Evolutionary conservation across 64 coral and sea anemone genomes (phyloP).

Genomic region (Astreopora myriophthalma): DNA sequence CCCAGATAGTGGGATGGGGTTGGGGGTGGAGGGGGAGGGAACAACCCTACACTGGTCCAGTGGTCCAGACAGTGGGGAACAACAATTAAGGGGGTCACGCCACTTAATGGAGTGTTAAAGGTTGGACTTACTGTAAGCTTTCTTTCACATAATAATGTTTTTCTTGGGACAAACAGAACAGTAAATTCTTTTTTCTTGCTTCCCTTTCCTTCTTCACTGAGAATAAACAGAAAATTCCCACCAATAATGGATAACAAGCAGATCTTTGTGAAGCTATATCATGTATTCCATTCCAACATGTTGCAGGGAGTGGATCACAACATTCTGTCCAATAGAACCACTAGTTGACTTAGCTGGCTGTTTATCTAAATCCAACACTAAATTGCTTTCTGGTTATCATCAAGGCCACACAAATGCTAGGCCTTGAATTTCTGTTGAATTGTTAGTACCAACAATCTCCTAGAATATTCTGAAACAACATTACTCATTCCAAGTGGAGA

Average conservation of each 20-base stretch:
- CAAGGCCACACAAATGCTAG: too few relatives aligned
- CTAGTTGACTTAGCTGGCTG: not conserved
- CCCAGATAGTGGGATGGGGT: too few relatives aligned
- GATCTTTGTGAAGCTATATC: too few relatives aligned
- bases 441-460: too few relatives aligned
- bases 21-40: too few relatives aligned
- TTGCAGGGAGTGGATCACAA: not conserved
- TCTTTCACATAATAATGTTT: slow-evolving; percentile 92
- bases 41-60: too few relatives aligned
- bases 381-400: not conserved
- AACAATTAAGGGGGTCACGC: not conserved
- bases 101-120: not conserved
- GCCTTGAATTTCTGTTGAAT: too few relatives aligned
- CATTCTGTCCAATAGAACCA: not conserved
- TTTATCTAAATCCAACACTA: not conserved
- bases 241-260: too few relatives aligned
- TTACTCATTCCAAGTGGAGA: too few relatives aligned
- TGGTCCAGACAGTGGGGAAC: too few relatives aligned
- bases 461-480: too few relatives aligned
- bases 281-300: too few relatives aligned
- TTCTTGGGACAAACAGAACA: slow-evolving; percentile 92
- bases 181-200: slow-evolving; percentile 94
- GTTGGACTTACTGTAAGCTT: slow-evolving; percentile 52
- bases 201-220: slow-evolving; percentile 61
- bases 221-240: not conserved